Evolutionary conservation across 2,888 invertebrate genomes (phyloP).

Genomic region (Imbricaverruca yamaguchii): DNA sequence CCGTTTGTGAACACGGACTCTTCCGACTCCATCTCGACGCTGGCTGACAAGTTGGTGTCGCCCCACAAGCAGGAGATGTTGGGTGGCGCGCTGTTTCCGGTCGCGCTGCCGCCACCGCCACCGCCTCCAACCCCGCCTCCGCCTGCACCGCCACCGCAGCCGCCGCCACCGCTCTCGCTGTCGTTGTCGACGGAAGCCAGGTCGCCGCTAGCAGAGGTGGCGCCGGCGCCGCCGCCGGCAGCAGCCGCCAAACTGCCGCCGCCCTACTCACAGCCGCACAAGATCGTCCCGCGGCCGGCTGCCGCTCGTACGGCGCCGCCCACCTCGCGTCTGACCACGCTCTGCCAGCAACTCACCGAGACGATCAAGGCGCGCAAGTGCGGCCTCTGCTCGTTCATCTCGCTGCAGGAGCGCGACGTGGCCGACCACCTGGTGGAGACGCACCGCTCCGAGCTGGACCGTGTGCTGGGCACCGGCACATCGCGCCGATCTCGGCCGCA

Average conservation of each 20-base stretch:
- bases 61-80: slow-evolving; percentile 1
- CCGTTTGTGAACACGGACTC: not conserved
- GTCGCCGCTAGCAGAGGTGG: not conserved
- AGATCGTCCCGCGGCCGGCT: not conserved
- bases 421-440: not conserved
- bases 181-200: no score
- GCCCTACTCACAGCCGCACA: not conserved
- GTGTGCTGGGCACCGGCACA: not conserved
- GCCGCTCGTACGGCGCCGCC: no score
- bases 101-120: not conserved
- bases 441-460: not conserved
- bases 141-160: not conserved
- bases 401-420: not conserved
- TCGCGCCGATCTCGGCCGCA: not conserved
- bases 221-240: not conserved
- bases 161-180: not conserved
- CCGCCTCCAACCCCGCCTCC: not conserved
- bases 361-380: not conserved
- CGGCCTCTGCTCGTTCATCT: not conserved
- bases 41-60: not conserved
- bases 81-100: not conserved
- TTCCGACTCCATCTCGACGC: not conserved
- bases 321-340: not conserved
- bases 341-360: not conserved
- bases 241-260: not conserved